A percentile compares a stretch with the other conserved stretches of the same genome.
phyloP scores from a whole-genome alignment of 2,797 vertebrate genomes.

The Chelidonichthys spinosus region DNA sequence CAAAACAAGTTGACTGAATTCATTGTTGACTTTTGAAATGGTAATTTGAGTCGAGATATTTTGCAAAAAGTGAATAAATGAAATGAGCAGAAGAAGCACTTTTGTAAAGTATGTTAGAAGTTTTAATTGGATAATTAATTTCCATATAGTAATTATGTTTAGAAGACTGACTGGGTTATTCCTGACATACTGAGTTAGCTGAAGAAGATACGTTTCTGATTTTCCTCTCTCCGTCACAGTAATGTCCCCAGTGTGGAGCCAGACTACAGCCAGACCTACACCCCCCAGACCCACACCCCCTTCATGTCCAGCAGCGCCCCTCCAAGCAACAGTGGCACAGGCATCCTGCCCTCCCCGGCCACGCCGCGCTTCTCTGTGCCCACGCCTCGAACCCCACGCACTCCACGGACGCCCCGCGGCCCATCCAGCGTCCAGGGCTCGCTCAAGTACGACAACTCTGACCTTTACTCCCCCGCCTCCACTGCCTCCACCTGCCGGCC shows the following conservation, averaged over 20 bases:
- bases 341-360: conserved; percentile 97
- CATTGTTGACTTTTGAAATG: neutral
- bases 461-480: conserved; percentile 97
- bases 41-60: neutral
- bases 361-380: conserved; percentile 96
- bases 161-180: no score
- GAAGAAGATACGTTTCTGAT: neutral
- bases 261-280: conserved; percentile 94
- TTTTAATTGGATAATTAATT: neutral
- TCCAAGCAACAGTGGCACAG: conserved; percentile 93
- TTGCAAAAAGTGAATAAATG: neutral
- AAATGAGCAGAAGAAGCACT: neutral
- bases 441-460: conserved; percentile 97
- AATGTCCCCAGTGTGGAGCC: conserved; percentile 93
- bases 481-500: conserved; percentile 97
- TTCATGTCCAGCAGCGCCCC: conserved; percentile 95
- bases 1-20: neutral
- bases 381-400: conserved; percentile 96
- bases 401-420: conserved; percentile 97
- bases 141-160: neutral
- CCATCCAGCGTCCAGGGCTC: conserved; percentile 97
- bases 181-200: no score
- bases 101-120: neutral
- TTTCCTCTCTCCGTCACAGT: conserved; percentile 47
- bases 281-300: conserved; percentile 96